These are phyloP conservation scores for Nomia melanderi DNA, from an alignment of 1,140 invertebrate species.

Conservation along the genomic window DNA sequence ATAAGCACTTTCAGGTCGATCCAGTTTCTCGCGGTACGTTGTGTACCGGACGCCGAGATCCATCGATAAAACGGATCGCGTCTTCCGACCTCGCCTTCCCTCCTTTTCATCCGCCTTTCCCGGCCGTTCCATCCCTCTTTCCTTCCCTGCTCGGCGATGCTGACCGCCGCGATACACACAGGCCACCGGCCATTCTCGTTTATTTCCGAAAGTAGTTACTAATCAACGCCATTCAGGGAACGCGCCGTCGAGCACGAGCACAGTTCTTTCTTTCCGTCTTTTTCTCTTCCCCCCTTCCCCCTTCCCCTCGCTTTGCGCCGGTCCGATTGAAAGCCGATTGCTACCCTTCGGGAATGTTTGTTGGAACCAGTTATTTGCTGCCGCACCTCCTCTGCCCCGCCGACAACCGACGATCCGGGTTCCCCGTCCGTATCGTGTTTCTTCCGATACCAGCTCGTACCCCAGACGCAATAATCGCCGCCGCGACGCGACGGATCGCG, in stretches of 20 bases:
- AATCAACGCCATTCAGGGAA: conserved; percentile 66
- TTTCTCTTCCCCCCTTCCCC: no score
- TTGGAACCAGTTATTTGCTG: conserved; percentile 53
- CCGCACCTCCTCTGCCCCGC: background rate
- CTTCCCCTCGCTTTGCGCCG: background rate
- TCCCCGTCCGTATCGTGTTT: background rate
- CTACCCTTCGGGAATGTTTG: conserved; percentile 38
- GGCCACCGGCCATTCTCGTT: conserved; percentile 32
- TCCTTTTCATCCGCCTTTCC: background rate
- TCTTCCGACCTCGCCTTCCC: conserved; percentile 18
- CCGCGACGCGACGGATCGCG: background rate
- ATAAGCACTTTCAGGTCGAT: conserved; percentile 43
- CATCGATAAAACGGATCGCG: background rate
- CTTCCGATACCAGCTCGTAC: background rate
- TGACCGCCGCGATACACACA: conserved; percentile 14
- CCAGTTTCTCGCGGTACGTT: conserved; percentile 13
- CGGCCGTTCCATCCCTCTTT: background rate
- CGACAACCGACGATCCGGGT: background rate
- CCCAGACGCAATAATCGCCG: conserved; percentile 1
- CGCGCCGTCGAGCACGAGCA: conserved; percentile 5
- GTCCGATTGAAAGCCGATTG: conserved; percentile 63
- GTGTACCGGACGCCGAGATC: no score
- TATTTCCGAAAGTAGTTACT: conserved; percentile 60
- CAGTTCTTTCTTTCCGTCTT: no score
- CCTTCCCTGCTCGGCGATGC: background rate